A percentile compares a stretch with the other conserved stretches of the same genome.
Conservation (phyloP, 2,113 vertebrate species). For the Urocolius indicus region DNA sequence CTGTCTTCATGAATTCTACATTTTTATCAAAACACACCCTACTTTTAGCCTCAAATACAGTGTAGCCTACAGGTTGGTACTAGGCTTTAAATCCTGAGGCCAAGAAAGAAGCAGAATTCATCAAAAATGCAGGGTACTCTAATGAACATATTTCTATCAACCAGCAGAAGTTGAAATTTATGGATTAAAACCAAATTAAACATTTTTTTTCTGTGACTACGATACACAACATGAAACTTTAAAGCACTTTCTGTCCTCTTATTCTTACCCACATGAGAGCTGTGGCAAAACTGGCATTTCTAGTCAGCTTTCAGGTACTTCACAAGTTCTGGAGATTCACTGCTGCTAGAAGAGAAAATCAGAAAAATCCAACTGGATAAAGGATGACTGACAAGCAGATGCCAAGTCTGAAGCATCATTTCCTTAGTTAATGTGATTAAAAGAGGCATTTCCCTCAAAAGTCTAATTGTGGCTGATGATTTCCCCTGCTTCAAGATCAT, state of each 20-base stretch:
- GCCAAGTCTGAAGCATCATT: not conserved
- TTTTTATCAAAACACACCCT: not conserved
- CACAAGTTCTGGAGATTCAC: not conserved
- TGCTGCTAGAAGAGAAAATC: not conserved
- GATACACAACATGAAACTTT: not conserved
- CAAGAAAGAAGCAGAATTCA: not conserved
- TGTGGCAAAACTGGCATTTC: not conserved
- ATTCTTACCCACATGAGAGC: not conserved
- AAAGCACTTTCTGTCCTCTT: not conserved
- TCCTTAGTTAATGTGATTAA: not conserved
- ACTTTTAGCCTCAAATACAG: not conserved
- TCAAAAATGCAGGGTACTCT: not conserved
- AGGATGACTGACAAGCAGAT: not conserved
- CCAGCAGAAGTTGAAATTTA: not conserved
- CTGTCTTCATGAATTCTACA: not conserved
- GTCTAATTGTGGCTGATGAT: not conserved
- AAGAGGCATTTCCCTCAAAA: not conserved
- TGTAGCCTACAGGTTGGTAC: not conserved
- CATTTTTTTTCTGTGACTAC: not conserved
- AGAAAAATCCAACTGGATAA: not conserved
- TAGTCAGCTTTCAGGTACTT: not conserved
- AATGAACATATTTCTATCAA: not conserved
- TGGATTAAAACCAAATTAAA: not conserved
- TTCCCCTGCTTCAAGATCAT: not conserved
- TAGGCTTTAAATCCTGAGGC: not conserved